Conservation (phyloP, 2,888 invertebrate species). For the Platycheirus rosarum region DNA sequence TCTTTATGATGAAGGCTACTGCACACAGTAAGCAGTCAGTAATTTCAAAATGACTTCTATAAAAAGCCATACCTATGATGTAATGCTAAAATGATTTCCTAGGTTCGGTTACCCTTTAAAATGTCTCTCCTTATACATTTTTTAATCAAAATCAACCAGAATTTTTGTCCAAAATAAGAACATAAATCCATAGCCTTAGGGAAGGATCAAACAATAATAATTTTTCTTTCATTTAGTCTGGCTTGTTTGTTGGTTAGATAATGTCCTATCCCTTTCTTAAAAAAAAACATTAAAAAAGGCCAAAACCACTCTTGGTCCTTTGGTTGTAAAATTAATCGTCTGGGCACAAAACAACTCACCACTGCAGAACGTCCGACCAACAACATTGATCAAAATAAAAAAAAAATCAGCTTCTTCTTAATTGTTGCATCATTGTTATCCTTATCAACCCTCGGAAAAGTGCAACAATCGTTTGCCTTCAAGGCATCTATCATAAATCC, state of each 20-base stretch:
- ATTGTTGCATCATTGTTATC: conserved; percentile 68
- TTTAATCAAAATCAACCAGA: conserved; percentile 50
- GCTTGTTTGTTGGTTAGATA: conserved; percentile 56
- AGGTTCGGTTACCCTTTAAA: no score
- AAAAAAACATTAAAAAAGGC: background rate
- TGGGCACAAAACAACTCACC: conserved; percentile 42
- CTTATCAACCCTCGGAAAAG: conserved; percentile 55
- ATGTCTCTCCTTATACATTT: no score
- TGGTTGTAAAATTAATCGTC: conserved; percentile 63
- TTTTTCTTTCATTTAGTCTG: conserved; percentile 56
- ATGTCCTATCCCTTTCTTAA: conserved; percentile 28
- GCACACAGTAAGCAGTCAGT: no score
- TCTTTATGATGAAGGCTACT: no score
- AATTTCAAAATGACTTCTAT: no score
- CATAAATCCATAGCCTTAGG: conserved; percentile 38
- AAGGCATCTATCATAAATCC: conserved; percentile 32
- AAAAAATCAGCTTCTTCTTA: conserved; percentile 24
- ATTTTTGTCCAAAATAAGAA: conserved; percentile 23
- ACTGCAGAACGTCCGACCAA: background rate
- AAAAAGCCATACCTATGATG: no score
- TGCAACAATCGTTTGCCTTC: conserved; percentile 66
- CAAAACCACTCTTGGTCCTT: conserved; percentile 18
- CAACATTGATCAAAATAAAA: conserved; percentile 16
- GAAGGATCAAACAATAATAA: conserved; percentile 55
- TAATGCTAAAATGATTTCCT: no score